Evolutionary conservation across 2,797 vertebrate genomes (phyloP).

Genomic region (Setipinna tenuifilis): DNA sequence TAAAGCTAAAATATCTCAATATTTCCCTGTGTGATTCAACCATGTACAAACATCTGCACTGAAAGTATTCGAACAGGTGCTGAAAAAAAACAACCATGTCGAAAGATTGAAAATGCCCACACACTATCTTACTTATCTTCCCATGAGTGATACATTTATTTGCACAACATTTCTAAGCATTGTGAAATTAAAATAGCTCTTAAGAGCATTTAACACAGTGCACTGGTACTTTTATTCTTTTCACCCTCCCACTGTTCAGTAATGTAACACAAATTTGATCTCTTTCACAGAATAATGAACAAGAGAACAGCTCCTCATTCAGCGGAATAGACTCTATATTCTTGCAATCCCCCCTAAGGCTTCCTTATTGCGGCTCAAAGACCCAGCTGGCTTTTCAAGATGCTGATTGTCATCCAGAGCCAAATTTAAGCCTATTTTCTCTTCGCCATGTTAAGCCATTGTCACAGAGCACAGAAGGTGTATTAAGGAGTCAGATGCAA

Average conservation of each 20-base stretch:
- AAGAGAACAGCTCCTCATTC: not conserved
- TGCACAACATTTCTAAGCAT: no score
- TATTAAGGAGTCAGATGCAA: not conserved
- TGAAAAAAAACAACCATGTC: no score
- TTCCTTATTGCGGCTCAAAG: not conserved
- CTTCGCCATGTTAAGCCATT: not conserved
- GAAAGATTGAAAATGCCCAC: no score
- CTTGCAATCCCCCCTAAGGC: not conserved
- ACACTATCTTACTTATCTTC: no score
- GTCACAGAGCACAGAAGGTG: not conserved
- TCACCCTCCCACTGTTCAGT: not conserved
- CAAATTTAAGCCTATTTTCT: slow-evolving; percentile 2
- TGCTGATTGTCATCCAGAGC: not conserved
- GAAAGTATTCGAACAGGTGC: no score
- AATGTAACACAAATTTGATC: not conserved
- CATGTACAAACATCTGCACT: no score
- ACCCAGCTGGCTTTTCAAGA: not conserved
- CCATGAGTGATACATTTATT: no score
- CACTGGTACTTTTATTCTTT: no score
- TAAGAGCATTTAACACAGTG: no score
- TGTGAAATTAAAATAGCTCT: no score
- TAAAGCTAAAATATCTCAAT: not conserved
- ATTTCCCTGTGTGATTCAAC: no score
- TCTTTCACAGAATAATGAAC: not conserved
- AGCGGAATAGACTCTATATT: not conserved